These are phyloP conservation scores for Leptodactylus fallax DNA, from an alignment of 2,797 vertebrate species.

Conservation along the genomic window DNA sequence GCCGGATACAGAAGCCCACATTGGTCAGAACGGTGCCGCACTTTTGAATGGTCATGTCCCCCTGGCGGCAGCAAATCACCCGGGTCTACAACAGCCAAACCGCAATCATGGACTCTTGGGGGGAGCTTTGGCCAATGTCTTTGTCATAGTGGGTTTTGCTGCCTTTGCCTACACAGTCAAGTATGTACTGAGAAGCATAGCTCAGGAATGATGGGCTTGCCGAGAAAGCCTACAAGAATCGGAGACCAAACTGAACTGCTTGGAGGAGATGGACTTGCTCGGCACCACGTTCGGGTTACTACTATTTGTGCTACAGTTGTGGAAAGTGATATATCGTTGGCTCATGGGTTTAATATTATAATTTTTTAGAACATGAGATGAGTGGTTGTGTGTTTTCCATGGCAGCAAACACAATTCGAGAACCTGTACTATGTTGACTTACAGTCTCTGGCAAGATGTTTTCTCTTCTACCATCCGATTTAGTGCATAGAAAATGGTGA, in stretches of 20 bases:
- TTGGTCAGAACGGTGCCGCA: constrained; percentile 84
- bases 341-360: constrained; percentile 79
- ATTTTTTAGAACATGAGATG: constrained; percentile 59
- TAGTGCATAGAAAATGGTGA: constrained; percentile 39
- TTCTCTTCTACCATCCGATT: constrained; percentile 49
- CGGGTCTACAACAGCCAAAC: constrained; percentile 88
- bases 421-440: constrained; percentile 52
- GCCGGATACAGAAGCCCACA: constrained; percentile 88
- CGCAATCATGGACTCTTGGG: constrained; percentile 97
- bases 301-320: constrained; percentile 71
- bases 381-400: constrained; percentile 51
- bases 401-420: constrained; percentile 13
- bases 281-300: constrained; percentile 62
- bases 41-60: constrained; percentile 83
- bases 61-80: constrained; percentile 77
- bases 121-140: constrained; percentile 93
- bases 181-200: constrained; percentile 96
- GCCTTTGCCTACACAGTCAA: constrained; percentile 97
- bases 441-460: constrained; percentile 43
- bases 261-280: constrained; percentile 57
- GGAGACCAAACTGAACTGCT: constrained; percentile 69
- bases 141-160: constrained; percentile 95
- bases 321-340: constrained; percentile 72
- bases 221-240: constrained; percentile 59
- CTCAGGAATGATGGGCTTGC: constrained; percentile 86